Evolutionary conservation across 2,113 vertebrate genomes (phyloP), one percentile per base, ranked within the genome.

Genomic region (Solea solea): DNA sequence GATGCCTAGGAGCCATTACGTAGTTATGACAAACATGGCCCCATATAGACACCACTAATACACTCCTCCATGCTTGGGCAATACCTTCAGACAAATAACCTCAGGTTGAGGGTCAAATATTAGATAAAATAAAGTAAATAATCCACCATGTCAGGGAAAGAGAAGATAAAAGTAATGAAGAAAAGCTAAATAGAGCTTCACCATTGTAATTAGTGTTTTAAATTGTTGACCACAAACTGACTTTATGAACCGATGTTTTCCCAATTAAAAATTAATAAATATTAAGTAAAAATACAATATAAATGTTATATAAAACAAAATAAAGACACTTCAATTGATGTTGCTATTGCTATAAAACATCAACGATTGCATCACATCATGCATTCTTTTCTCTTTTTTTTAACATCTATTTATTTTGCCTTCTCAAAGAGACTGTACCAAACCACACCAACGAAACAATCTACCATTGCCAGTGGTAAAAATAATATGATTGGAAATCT

Each of bases 11-110:
- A 62, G 72, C 45, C 0, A 12, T 88, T 85, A 78, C 59, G 21
- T 63, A 86, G 88, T 58, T 11, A 48, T 78, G 80, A 82, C 78
- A 74, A 58, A 64, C 55, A 84, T 82, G 63, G 80, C 56, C 74
- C 78, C 78, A 80, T 60, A 51, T 21, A 59, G 59, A 72, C 73
- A 70, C 64, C 55, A 49, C 54, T 60, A 53, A 49, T 62, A 56
- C 72, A 53, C 54, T 15, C 39, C 56, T 49, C 56, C 53, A 15
- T 56, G 59, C 12, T 56, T 61, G 69, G 52, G 62, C 34, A 69
- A 39, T 6, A 46, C 27, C 44, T 61, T 49, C 40, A 57, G 44
- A 48, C 34, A 63, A 15, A 28, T 52, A 34, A 63, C 56, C 41
- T 7, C 28, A 57, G 48, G 28, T 10, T 39, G 8, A n/a, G 5